Percentiles rank a stretch among this genome's conserved stretches.
phyloP scores from a whole-genome alignment of 2,888 invertebrate species.

The Arrhopalites spinosus region DNA sequence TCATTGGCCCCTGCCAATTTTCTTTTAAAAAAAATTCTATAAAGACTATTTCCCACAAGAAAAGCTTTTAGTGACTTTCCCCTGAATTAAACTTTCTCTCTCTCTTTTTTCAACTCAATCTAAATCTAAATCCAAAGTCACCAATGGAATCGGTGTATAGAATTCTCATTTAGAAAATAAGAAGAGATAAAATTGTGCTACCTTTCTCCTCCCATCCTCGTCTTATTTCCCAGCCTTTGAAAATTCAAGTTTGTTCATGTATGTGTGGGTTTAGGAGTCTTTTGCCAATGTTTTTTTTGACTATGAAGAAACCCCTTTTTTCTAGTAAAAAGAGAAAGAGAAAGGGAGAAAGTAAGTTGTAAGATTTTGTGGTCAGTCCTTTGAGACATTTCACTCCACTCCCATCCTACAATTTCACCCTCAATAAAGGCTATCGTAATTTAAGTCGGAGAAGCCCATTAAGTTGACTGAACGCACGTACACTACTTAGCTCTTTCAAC shows the following conservation, averaged over 20 bases:
- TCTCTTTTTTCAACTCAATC: too few relatives aligned
- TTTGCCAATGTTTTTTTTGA: conserved; percentile 1
- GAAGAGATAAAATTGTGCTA: not conserved
- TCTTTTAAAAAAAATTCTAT: too few relatives aligned
- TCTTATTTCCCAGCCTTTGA: not conserved
- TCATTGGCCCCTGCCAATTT: too few relatives aligned
- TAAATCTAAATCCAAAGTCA: too few relatives aligned
- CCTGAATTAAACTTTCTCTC: too few relatives aligned
- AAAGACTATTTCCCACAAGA: too few relatives aligned
- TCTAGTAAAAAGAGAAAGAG: too few relatives aligned
- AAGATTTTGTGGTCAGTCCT: conserved; percentile 9
- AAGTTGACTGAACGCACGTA: conserved; percentile 25
- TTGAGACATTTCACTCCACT: not conserved
- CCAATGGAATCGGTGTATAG: not conserved
- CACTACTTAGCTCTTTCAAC: conserved; percentile 14
- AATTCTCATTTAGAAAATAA: conserved; percentile 5
- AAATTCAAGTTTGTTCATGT: not conserved
- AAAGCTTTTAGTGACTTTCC: too few relatives aligned
- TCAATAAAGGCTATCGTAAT: conserved; percentile 55
- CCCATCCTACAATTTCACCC: conserved; percentile 43
- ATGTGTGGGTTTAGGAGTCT: not conserved
- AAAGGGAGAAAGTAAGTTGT: too few relatives aligned
- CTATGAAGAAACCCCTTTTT: too few relatives aligned
- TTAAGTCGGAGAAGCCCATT: conserved; percentile 40
- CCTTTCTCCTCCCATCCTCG: not conserved